A percentile compares a stretch with the other conserved stretches of the same genome.
These are phyloP conservation scores for Drosophila nigrodunni DNA, from an alignment of 1,140 invertebrate species.

Conservation along the genomic window DNA sequence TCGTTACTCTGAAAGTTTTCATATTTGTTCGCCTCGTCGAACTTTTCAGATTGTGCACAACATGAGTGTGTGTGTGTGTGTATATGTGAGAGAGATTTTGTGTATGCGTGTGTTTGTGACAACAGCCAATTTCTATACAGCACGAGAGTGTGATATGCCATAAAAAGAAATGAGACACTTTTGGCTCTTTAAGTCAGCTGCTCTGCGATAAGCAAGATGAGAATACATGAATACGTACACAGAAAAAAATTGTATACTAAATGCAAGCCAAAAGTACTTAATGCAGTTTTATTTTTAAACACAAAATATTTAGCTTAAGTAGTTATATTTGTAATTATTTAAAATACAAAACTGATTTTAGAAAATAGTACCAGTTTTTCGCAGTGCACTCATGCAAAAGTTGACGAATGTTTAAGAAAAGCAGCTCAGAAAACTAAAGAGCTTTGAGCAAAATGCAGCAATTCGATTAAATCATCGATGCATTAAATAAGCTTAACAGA, in stretches of 20 bases:
- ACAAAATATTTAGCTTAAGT: no score
- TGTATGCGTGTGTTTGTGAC: conserved; percentile 20
- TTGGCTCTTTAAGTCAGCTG: conserved; percentile 46
- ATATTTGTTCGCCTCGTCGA: conserved; percentile 73
- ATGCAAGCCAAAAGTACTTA: no score
- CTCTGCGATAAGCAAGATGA: conserved; percentile 35
- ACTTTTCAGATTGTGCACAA: conserved; percentile 50
- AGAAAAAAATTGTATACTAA: no score
- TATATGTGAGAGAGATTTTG: conserved; percentile 18
- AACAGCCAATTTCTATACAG: conserved; percentile 64
- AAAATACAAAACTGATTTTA: no score
- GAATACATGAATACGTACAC: conserved; percentile 36
- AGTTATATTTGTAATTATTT: no score
- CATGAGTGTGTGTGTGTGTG: conserved; percentile 14
- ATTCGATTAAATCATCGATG: conserved; percentile 14
- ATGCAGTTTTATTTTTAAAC: no score
- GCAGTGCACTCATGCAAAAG: conserved; percentile 35
- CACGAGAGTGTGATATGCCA: conserved; percentile 48
- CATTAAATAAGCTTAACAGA: not conserved
- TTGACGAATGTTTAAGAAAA: conserved; percentile 25
- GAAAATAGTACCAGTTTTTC: no score
- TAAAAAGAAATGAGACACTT: conserved; percentile 72
- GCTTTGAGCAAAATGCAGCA: not conserved
- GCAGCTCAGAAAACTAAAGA: conserved; percentile 16
- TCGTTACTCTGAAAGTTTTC: conserved; percentile 67